A percentile compares a stretch with the other conserved stretches of the same genome.
phyloP scores from a whole-genome alignment of 1,140 invertebrate species.

The Drosophila chauvacae region DNA sequence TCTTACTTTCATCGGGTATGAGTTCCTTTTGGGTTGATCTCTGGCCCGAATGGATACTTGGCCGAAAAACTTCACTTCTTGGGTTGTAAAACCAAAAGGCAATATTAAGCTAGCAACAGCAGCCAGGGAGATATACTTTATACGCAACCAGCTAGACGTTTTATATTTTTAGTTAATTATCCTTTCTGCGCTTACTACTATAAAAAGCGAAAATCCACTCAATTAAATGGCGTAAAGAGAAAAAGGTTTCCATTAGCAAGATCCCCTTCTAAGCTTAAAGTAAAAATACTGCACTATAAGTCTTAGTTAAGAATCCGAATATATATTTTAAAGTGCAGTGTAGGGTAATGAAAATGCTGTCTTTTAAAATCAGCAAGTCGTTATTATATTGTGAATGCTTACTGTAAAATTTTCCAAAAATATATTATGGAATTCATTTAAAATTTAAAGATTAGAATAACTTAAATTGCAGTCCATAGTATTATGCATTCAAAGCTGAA shows the following conservation, averaged over 20 bases:
- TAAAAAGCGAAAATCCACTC: background rate
- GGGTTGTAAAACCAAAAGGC: slow-evolving; percentile 1
- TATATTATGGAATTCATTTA: too few relatives aligned
- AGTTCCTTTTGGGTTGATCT: background rate
- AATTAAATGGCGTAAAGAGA: background rate
- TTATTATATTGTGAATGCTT: background rate
- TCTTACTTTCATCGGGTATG: background rate
- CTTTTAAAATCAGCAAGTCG: too few relatives aligned
- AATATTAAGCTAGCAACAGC: slow-evolving; percentile 18
- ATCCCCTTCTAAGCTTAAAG: background rate
- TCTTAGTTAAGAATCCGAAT: background rate
- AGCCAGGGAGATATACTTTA: background rate
- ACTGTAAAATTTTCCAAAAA: too few relatives aligned
- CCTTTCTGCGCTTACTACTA: background rate
- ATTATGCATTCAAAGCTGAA: too few relatives aligned
- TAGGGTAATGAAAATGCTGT: too few relatives aligned
- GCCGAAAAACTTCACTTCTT: background rate
- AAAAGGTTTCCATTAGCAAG: background rate
- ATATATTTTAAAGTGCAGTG: background rate
- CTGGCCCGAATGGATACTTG: slow-evolving; percentile 2
- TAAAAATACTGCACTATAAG: background rate
- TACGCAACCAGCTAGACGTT: background rate
- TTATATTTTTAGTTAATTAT: background rate
- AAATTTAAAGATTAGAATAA: too few relatives aligned
- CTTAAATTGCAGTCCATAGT: too few relatives aligned